Base-by-base conservation (phyloP, 2,888 invertebrate genomes). In the Tetheella fluctuosa region DNA sequence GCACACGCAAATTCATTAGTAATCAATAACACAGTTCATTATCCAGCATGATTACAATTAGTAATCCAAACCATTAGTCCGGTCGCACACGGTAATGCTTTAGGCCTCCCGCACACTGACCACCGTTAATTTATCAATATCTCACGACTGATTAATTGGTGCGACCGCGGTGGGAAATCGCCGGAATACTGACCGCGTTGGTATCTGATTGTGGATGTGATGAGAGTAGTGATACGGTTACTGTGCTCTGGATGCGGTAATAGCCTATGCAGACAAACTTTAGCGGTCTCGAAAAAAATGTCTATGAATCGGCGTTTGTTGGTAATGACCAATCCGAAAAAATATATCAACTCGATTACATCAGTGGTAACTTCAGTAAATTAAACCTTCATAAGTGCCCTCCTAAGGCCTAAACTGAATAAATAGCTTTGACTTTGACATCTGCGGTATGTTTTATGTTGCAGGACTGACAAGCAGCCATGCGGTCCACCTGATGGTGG, bases 101-200 rank as follows among this genome's bases (percentile, higher is more conserved):
- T 62, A 68, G 62, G 61, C 64, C 60, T 37, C 57, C 66, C 62
- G 60, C 67, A 62, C 64, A 57, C 64, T 70, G 70, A 65, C 75
- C 75, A 65, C 74, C 75, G 59, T 61, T 71, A 68, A 77, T 76
- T 74, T 76, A 77, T 77, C 77, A 77, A 73, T 77, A 77, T 73
- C 67, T 68, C 64, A 57, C 66, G 70, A 65, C 69, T 76, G 75
- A 77, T 77, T 74, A 75, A 77, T 76, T 68, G 65, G 58, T 57
- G 68, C 66, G 70, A 70, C 73, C 39, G 39, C n/a, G 39, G 37
- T 70, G 67, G 70, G 52, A 64, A 62, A 73, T 73, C 60, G 66
- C 60, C 62, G 59, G 70, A 63, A 74, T 73, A 62, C 68, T 69
- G 52, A 55, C 55, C 55, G 55, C 23, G n/a, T 3, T 1, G 20